These are phyloP conservation scores for Papilio helenus DNA, from an alignment of 1,140 invertebrate genomes.

Conservation along the genomic window DNA sequence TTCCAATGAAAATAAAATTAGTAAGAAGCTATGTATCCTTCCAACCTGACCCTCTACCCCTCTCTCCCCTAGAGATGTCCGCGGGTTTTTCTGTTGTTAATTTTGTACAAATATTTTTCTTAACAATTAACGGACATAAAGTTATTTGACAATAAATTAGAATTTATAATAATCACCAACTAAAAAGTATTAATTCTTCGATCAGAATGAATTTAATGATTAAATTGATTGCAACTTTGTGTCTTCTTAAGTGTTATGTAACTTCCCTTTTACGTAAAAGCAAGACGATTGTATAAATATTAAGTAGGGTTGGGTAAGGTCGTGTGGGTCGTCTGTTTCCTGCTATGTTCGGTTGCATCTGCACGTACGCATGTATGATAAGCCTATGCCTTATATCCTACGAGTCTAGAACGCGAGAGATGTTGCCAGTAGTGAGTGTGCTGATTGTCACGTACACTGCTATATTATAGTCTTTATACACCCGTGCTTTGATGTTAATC, in stretches of 20 bases:
- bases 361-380: not conserved
- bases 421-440: conserved; percentile 37
- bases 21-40: no score
- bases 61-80: no score
- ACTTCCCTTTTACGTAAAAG: not conserved
- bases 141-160: no score
- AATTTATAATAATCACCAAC: no score
- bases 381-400: not conserved
- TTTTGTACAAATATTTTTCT: no score
- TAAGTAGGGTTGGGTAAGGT: not conserved
- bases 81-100: no score
- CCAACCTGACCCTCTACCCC: no score
- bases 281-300: not conserved
- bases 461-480: not conserved
- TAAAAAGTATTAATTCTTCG: no score
- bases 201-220: not conserved
- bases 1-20: no score
- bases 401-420: conserved; percentile 8
- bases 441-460: not conserved
- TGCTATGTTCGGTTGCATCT: not conserved
- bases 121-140: no score
- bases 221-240: not conserved
- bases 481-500: not conserved
- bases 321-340: not conserved
- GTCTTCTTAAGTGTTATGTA: not conserved